Evolutionary conservation across 1,140 invertebrate species (phyloP), one percentile per base, ranked within the genome.

Genomic region (Chymomyza costata): DNA sequence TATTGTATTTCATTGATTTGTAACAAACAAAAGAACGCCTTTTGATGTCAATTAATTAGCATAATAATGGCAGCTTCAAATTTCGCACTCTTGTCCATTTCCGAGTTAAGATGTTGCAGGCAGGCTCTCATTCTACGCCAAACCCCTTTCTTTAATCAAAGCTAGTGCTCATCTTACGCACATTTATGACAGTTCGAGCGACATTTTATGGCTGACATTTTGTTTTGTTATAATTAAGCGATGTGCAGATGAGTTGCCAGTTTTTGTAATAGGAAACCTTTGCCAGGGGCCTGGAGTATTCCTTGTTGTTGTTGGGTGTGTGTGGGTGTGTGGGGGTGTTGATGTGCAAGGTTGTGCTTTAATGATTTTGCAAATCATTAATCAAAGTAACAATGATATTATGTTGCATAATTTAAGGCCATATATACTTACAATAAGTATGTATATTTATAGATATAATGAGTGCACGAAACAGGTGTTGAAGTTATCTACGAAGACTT

Each of bases 381-480:
- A 78, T 78, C 71, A 78, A 78, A 73, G 71, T 60, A 71, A 78
- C 71, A 78, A 78, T 80, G 71, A 78, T 78, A 78, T 78, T 80
- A 65, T 67, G 47, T 78, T 71, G 71, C 71, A 80, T 71, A 73
- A 78, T 64, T 67, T 54, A 32, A 51, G 63, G 31, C 43, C 30
- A n/a, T n/a, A n/a, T n/a, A n/a, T n/a, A n/a, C n/a, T n/a, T n/a
- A n/a, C n/a, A n/a, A n/a, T n/a, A n/a, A n/a, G n/a, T n/a, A n/a
- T n/a, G n/a, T n/a, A n/a, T n/a, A n/a, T n/a, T n/a, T n/a, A n/a
- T n/a, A n/a, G n/a, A n/a, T n/a, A n/a, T n/a, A n/a, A n/a, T n/a
- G 30, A 37, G 51, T 34, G 44, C 31, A 45, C 35, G 15, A 60
- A 76, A 52, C 65, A 76, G 70, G 70, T 78, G 71, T 71, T 62